phyloP scores from a whole-genome alignment of 2,113 vertebrate species.

The Periophthalmodon schlosseri region DNA sequence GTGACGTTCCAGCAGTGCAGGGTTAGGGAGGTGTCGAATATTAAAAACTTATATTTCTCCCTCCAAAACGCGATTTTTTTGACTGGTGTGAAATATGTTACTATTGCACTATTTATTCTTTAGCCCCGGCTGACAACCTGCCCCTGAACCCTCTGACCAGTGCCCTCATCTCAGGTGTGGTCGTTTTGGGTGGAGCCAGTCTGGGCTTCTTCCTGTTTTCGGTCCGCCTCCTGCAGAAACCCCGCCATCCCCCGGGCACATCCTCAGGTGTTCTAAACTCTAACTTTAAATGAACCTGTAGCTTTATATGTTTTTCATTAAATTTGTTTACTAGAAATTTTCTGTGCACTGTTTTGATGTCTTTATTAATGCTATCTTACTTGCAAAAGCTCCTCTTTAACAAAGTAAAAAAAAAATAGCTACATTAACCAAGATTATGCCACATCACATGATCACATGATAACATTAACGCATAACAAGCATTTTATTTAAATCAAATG shows the following conservation, averaged over 20 bases:
- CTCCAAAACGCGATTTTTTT: neutral
- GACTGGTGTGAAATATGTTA: slow-evolving; percentile 19
- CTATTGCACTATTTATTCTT: slow-evolving; percentile 40
- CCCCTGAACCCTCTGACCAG: slow-evolving; percentile 84
- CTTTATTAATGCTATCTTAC: neutral
- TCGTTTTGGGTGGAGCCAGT: slow-evolving; percentile 83
- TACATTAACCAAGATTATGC: too few relatives aligned
- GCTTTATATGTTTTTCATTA: slow-evolving; percentile 11
- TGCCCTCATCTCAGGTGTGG: slow-evolving; percentile 86
- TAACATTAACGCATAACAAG: too few relatives aligned
- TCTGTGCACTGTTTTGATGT: slow-evolving; percentile 54
- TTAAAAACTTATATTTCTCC: neutral
- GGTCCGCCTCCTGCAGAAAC: slow-evolving; percentile 81
- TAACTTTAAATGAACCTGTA: slow-evolving; percentile 81
- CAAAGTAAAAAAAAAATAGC: too few relatives aligned
- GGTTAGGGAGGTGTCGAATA: neutral
- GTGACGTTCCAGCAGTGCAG: neutral
- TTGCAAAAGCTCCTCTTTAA: neutral
- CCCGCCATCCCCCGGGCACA: slow-evolving; percentile 68
- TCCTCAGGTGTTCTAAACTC: slow-evolving; percentile 82
- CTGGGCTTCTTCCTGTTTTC: slow-evolving; percentile 82
- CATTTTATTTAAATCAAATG: too few relatives aligned
- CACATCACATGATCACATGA: too few relatives aligned
- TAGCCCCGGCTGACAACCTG: slow-evolving; percentile 62
- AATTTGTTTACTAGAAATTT: slow-evolving; percentile 22